Evolutionary conservation across 2,888 invertebrate species (phyloP).

Genomic region (Acanthacorydalis orientalis): DNA sequence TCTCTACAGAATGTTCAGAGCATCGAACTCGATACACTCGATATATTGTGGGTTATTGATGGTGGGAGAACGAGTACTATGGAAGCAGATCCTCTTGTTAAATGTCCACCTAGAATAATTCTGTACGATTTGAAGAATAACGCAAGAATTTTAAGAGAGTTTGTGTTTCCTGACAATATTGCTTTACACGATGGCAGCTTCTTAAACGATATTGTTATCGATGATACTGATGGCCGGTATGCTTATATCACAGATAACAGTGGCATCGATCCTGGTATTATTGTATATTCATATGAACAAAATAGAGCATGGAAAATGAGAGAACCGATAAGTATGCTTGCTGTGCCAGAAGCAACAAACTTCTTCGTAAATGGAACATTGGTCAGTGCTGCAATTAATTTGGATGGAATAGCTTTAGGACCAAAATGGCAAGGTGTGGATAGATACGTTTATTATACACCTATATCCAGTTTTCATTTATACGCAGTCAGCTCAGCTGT

Average conservation of each 20-base stretch:
- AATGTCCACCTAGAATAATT: conserved; percentile 51
- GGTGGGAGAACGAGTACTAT: conserved; percentile 48
- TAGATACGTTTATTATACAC: conserved; percentile 45
- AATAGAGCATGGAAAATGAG: conserved; percentile 54
- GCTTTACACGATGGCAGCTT: conserved; percentile 39
- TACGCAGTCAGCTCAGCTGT: conserved; percentile 45
- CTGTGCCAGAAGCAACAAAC: conserved; percentile 35
- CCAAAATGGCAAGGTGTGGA: conserved; percentile 21
- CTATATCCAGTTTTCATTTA: conserved; percentile 48
- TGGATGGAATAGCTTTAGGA: conserved; percentile 57
- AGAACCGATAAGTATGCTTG: conserved; percentile 43
- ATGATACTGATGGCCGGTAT: conserved; percentile 44
- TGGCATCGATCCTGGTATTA: conserved; percentile 48
- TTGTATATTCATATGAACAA: conserved; percentile 48
- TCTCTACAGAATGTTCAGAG: conserved; percentile 60
- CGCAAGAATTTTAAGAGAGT: conserved; percentile 31
- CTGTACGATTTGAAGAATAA: conserved; percentile 46
- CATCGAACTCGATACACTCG: conserved; percentile 52
- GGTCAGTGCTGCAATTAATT: conserved; percentile 38
- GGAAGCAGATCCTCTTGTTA: conserved; percentile 28
- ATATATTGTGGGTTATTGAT: conserved; percentile 52
- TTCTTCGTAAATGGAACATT: conserved; percentile 43
- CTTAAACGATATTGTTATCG: conserved; percentile 56
- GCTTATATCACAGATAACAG: conserved; percentile 61
- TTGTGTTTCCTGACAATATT: conserved; percentile 41